phyloP scores from a whole-genome alignment of 2,797 vertebrate species.

The Ficedula albicollis region DNA sequence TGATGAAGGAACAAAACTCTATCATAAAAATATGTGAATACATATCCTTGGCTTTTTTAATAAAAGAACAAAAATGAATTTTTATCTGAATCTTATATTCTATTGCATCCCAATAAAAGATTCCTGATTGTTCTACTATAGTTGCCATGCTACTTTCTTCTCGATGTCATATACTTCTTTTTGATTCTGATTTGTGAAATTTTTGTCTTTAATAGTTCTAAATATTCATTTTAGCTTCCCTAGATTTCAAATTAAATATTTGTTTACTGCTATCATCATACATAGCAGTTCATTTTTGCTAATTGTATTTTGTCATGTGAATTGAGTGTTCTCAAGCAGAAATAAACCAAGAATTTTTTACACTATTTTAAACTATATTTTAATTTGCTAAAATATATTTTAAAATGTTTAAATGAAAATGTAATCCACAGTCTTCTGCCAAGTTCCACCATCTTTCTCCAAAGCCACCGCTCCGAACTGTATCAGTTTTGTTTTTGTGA shows the following conservation, averaged over 20 bases:
- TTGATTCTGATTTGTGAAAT: background rate
- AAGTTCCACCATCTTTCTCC: background rate
- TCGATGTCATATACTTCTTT: background rate
- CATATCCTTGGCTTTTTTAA: rapidly evolving
- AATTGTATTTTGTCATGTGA: background rate
- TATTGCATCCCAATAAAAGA: background rate
- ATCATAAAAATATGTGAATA: background rate
- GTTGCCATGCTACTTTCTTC: background rate
- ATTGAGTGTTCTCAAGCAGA: background rate
- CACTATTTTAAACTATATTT: background rate
- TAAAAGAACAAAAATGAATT: rapidly evolving
- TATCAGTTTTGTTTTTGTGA: background rate
- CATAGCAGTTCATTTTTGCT: background rate
- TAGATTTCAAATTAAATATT: background rate
- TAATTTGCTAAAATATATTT: background rate
- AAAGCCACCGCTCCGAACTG: background rate
- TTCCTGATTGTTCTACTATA: background rate
- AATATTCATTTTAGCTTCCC: background rate
- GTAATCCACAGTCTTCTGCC: background rate
- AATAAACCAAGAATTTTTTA: background rate
- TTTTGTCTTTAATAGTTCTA: background rate
- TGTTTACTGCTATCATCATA: background rate
- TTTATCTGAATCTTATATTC: background rate
- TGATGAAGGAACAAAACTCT: background rate
- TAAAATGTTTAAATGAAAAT: background rate